Evolutionary conservation across 2,888 invertebrate species (phyloP).

Genomic region (Agrochola macilenta): DNA sequence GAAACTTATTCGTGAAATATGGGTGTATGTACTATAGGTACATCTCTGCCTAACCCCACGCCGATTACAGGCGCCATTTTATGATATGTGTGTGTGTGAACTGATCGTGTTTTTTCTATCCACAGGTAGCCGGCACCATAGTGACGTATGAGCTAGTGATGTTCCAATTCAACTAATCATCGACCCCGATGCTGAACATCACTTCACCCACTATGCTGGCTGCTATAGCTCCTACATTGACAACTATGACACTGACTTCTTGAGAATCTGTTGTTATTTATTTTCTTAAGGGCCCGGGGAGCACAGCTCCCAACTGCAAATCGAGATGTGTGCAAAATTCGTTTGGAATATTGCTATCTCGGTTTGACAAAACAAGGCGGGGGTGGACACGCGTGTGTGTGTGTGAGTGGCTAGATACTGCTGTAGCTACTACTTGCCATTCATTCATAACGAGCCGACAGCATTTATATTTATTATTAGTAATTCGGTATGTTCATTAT

Average conservation of each 20-base stretch:
- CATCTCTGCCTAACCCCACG: background rate
- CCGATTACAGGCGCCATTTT: background rate
- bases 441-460: no score
- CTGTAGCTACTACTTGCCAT: no score
- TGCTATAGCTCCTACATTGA: conserved; percentile 28
- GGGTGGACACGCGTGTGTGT: no score
- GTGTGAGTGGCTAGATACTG: no score
- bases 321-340: no score
- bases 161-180: conserved; percentile 85
- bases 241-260: conserved; percentile 41
- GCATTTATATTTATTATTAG: no score
- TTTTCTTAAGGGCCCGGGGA: background rate
- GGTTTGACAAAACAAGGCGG: no score
- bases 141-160: conserved; percentile 87
- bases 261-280: conserved; percentile 40
- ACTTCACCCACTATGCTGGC: conserved; percentile 17
- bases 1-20: background rate
- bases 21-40: background rate
- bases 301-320: no score
- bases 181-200: conserved; percentile 59
- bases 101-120: background rate
- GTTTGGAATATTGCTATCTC: no score
- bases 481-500: no score
- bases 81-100: background rate
- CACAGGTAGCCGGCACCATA: conserved; percentile 74